Evolutionary conservation across 2,113 vertebrate species (phyloP).

Genomic region (Cyphomyrus plagiostoma): DNA sequence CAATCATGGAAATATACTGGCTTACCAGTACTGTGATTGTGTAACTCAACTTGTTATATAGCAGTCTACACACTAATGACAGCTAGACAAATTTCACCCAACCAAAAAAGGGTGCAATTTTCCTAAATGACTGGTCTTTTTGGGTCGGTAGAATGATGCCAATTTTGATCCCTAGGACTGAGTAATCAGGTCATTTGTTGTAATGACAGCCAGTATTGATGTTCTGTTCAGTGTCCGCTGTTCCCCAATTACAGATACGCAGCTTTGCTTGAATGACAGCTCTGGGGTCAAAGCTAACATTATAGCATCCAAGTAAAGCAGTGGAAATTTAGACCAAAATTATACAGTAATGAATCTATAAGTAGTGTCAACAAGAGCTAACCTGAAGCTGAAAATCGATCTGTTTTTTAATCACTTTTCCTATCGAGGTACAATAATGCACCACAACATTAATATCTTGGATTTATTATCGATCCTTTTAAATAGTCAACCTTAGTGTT

Average conservation of each 20-base stretch:
- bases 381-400: not conserved
- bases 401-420: not conserved
- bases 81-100: conserved; percentile 20
- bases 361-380: not conserved
- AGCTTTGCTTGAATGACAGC: not conserved
- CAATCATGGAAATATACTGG: not conserved
- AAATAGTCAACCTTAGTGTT: not conserved
- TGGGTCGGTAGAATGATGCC: conserved; percentile 17
- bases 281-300: not conserved
- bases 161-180: conserved; percentile 36
- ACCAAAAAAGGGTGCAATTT: conserved; percentile 32
- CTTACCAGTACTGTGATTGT: not conserved
- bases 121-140: conserved; percentile 28
- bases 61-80: not conserved
- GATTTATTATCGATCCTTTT: not conserved
- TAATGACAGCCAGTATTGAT: conserved; percentile 52
- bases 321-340: not conserved
- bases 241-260: conserved; percentile 36
- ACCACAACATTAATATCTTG: not conserved
- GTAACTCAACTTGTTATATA: conserved; percentile 4
- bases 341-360: not conserved
- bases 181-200: conserved; percentile 68
- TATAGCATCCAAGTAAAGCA: not conserved
- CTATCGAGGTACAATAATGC: not conserved
- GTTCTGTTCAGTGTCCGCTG: conserved; percentile 43